Evolutionary conservation across 2,888 invertebrate genomes (phyloP), one percentile per base, ranked within the genome.

Genomic region (Pilophorus perplexus): DNA sequence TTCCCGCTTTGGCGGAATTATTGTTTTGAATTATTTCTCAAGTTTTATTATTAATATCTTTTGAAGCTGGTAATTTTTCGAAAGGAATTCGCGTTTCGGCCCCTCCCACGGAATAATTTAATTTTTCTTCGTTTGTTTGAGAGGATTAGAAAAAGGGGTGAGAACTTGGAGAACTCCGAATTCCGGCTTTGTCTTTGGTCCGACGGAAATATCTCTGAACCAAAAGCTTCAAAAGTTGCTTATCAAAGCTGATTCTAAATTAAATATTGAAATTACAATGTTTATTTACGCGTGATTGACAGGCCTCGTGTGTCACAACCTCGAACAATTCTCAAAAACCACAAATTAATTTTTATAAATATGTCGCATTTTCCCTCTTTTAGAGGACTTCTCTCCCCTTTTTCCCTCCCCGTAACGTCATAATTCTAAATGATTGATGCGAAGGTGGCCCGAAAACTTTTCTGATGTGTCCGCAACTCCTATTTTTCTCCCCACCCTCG

Each of bases 1-100:
- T 22, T 12, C 28, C 18, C 42, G 27, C 23, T 23, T 59, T 33
- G 22, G 18, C 42, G 25, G 18, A 38, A 64, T 64, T 64, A 64
- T 64, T 64, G 64, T 64, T 64, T 64, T 64, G 64, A 64, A 64
- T 64, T 64, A 64, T 64, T 64, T 64, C 64, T 23, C 64, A 50
- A 48, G 64, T 50, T 50, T 62, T 64, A 64, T 64, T 64, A 64
- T 50, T 64, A 64, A 50, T 50, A 50, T 38, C 64, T 50, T 64
- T 64, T 59, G 59, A 52, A 33, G 52, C 28, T 28, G 27, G 52
- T 52, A 52, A 52, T 52, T 52, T 28, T 52, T 16, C 28, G 52
- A 44, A 52, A 25, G 52, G 27, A 52, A 25, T 20, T 25, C 27
- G n/a, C n/a, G n/a, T n/a, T n/a, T n/a, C 28, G 52, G 52, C 52